Evolutionary conservation across 2,888 invertebrate species (phyloP).

Genomic region (Strigamia maritima): DNA sequence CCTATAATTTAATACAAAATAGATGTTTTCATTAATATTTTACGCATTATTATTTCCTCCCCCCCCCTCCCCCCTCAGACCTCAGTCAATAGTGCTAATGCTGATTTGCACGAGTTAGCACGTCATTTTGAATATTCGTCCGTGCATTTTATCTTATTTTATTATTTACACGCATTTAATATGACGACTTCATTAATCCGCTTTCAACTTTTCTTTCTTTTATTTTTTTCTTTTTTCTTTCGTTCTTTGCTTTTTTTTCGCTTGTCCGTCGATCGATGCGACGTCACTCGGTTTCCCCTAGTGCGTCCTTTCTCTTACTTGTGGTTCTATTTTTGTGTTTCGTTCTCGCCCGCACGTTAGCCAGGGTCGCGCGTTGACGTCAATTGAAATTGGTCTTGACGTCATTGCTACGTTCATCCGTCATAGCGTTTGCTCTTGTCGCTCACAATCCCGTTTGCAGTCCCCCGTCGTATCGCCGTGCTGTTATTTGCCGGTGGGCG

Average conservation of each 20-base stretch:
- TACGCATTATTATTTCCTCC: no score
- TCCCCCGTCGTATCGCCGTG: not conserved
- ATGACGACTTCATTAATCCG: not conserved
- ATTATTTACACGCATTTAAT: not conserved
- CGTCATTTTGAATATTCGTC: not conserved
- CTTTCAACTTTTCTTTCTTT: not conserved
- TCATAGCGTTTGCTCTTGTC: not conserved
- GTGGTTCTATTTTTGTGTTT: slow-evolving; percentile 28
- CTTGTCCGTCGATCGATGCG: slow-evolving; percentile 12
- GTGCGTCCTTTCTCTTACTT: not conserved
- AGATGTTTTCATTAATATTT: not conserved
- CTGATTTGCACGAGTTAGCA: not conserved
- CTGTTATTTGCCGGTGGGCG: not conserved
- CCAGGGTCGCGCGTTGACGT: slow-evolving; percentile 13
- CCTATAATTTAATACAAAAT: not conserved
- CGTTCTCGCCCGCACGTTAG: slow-evolving; percentile 14
- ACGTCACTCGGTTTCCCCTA: slow-evolving; percentile 5
- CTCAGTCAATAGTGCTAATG: not conserved
- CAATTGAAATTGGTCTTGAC: slow-evolving; percentile 17
- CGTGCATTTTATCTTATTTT: not conserved
- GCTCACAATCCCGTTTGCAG: not conserved
- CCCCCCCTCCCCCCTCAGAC: no score
- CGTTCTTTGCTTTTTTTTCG: not conserved
- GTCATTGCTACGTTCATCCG: not conserved
- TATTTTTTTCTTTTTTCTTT: not conserved